Base-by-base conservation (phyloP, 2,797 vertebrate genomes). In the Acrossocheilus fasciatus region DNA sequence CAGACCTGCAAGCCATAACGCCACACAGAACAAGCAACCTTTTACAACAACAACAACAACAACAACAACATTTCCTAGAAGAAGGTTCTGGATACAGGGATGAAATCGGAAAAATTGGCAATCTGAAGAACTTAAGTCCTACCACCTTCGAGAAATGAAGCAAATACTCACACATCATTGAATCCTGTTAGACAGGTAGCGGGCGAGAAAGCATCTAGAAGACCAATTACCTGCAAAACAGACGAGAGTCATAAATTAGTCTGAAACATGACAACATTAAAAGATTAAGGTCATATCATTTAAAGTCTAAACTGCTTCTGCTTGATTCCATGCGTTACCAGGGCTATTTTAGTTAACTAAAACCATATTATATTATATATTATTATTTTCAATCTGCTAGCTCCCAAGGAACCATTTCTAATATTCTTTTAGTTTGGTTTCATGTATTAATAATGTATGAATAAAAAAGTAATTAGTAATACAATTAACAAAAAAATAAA, bases 151-250 rank as follows among this genome's bases (percentile, higher is more conserved):
- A 20, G 45, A 76, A 76, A 12, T 66, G 47, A 36, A 12, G 2
- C 1, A 52, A 57, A 26, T 91, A 99, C 98, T 97, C 95, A 99
- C 98, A 99, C 98, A 85, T 99, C 98, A 89, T 94, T 98, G 95
- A 99, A 99, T 91, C 98, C 98, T 91, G 98, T 95, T 92, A 99
- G 94, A 70, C 94, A 97, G 54, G 96, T 96, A 68, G 96, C 95
- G 52, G 98, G 98, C 4, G 97, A 97, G 92, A 99, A 99, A 87
- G 98, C 97, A 84, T 99, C 98, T 94, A 99, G 92, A 10, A 99
- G 96, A 84, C 98, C 97, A n/a, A 99, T 99, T 87, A 99, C 98
- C 98, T 99, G 89, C 50, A 90, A 91, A 3, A 89, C 79, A 84
- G 15, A 86, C 14, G 91, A 30, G 91, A 45, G 68, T 75, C 30